Evolutionary conservation across 2,113 vertebrate species (phyloP).

Genomic region (Lathamus discolor): DNA sequence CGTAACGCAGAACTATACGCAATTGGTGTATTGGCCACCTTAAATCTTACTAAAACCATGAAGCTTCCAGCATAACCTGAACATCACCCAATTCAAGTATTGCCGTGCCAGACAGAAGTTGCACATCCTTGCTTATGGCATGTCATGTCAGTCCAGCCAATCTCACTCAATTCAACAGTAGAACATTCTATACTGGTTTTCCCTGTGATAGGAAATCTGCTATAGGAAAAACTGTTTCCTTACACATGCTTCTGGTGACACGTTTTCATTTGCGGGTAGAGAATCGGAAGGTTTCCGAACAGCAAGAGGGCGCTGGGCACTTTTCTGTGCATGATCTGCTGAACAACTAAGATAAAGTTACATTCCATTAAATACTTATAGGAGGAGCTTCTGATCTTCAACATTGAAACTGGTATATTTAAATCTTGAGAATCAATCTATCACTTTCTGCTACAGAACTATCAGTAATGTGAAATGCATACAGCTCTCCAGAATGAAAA

Average conservation of each 20-base stretch:
- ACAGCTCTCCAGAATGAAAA: neutral
- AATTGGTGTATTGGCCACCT: neutral
- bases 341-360: conserved; percentile 48
- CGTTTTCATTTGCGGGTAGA: conserved; percentile 41
- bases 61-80: neutral
- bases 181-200: neutral
- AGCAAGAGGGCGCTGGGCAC: conserved; percentile 37
- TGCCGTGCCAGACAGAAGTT: neutral
- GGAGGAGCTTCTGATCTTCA: neutral
- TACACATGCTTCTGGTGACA: conserved; percentile 65
- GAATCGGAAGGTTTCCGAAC: conserved; percentile 51
- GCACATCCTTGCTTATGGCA: neutral
- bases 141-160: neutral
- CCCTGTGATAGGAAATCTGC: neutral
- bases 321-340: neutral
- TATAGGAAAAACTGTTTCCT: neutral
- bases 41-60: neutral
- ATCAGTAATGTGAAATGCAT: neutral
- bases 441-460: neutral
- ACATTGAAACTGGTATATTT: too few relatives aligned
- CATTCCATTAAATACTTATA: neutral
- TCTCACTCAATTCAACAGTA: neutral
- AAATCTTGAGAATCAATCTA: too few relatives aligned
- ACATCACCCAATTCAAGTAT: neutral
- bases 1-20: neutral